These are phyloP conservation scores for Ormyrus nitidulus DNA, from an alignment of 2,888 invertebrate genomes.

Conservation along the genomic window DNA sequence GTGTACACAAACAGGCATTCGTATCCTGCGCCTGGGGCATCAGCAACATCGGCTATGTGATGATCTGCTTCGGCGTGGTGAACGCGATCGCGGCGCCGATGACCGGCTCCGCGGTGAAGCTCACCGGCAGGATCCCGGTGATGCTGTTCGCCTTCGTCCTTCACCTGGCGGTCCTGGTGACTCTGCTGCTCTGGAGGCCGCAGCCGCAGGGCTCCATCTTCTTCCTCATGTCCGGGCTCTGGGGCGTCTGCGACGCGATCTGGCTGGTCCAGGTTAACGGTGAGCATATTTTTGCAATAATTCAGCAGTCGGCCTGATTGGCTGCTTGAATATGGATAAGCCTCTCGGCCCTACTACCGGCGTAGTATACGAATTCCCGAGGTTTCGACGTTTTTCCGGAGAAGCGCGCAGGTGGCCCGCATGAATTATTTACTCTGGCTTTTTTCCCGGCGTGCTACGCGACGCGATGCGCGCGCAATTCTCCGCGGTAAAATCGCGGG, in stretches of 20 bases:
- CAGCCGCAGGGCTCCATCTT: conserved; percentile 83
- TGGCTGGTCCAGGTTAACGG: conserved; percentile 96
- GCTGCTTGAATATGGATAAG: conserved; percentile 30
- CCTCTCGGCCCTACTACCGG: neutral
- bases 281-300: conserved; percentile 73
- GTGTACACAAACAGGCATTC: conserved; percentile 80
- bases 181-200: conserved; percentile 85
- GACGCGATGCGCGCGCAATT: neutral
- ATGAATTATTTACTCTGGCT: neutral
- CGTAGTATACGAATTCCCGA: too few relatives aligned
- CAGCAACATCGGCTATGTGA: conserved; percentile 93
- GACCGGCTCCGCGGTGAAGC: conserved; percentile 87
- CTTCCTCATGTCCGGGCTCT: conserved; percentile 87
- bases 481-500: neutral
- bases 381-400: neutral
- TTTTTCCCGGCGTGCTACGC: neutral
- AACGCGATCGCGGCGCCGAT: conserved; percentile 91
- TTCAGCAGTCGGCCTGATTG: conserved; percentile 17
- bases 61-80: conserved; percentile 94
- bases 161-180: conserved; percentile 83
- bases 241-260: conserved; percentile 93
- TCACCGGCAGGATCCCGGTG: conserved; percentile 87
- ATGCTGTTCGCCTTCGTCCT: conserved; percentile 85
- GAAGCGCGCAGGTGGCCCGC: too few relatives aligned
- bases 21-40: conserved; percentile 93